Evolutionary conservation across 2,113 vertebrate genomes (phyloP).

Genomic region (Odontesthes bonariensis): DNA sequence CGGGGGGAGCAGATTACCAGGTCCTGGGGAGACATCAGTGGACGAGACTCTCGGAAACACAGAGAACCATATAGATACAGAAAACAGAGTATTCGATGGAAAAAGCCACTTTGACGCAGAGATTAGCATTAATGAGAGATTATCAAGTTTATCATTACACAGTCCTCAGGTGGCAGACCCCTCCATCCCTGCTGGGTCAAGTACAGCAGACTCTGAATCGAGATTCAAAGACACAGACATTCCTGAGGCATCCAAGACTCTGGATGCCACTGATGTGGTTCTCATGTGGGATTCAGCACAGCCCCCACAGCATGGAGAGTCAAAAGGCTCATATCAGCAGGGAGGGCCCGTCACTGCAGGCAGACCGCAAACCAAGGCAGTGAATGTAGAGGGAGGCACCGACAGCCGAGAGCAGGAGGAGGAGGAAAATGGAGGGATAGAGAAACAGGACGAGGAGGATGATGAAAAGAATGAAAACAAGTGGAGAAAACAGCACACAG

Average conservation of each 20-base stretch:
- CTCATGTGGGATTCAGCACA: slow-evolving; percentile 45
- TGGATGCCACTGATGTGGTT: slow-evolving; percentile 37
- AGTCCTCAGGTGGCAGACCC: slow-evolving; percentile 22
- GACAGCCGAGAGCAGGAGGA: slow-evolving; percentile 44
- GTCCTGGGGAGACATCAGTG: slow-evolving; percentile 40
- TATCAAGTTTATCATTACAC: slow-evolving; percentile 39
- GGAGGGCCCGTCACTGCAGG: slow-evolving; percentile 7
- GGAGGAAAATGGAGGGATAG: slow-evolving; percentile 60
- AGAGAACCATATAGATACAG: slow-evolving; percentile 48
- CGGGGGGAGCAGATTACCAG: slow-evolving; percentile 51
- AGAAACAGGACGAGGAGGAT: slow-evolving; percentile 71
- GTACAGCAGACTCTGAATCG: slow-evolving; percentile 44
- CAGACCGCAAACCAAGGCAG: slow-evolving; percentile 21
- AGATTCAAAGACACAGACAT: slow-evolving; percentile 42
- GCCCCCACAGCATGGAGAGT: slow-evolving; percentile 22
- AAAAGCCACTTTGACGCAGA: slow-evolving; percentile 46
- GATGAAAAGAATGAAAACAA: slow-evolving; percentile 73
- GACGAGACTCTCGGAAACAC: slow-evolving; percentile 26
- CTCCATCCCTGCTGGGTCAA: slow-evolving; percentile 15
- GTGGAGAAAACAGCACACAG: slow-evolving; percentile 48
- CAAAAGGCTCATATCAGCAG: slow-evolving; percentile 42
- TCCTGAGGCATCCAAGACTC: slow-evolving; percentile 28
- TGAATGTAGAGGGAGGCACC: slow-evolving; percentile 11
- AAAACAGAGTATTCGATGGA: slow-evolving; percentile 27
- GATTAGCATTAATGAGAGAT: slow-evolving; percentile 31